Evolutionary conservation across 2,888 invertebrate species (phyloP).

Genomic region (Latrodectus elegans): DNA sequence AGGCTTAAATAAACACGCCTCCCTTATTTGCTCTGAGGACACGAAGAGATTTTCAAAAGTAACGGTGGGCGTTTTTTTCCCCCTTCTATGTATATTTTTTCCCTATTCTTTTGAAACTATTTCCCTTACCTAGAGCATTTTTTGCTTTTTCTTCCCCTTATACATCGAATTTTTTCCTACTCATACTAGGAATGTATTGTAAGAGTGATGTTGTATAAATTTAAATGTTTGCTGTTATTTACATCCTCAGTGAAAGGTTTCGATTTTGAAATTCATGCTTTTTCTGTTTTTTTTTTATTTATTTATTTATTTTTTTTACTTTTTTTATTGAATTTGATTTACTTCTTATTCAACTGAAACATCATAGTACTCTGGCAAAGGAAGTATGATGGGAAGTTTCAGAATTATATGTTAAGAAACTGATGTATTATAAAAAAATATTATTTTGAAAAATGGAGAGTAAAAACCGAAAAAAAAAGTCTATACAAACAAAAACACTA

Average conservation of each 20-base stretch:
- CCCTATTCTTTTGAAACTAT: conserved; percentile 25
- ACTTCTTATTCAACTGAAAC: neutral
- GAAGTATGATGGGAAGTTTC: no score
- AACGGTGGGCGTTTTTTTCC: conserved; percentile 11
- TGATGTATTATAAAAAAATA: no score
- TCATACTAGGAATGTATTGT: conserved; percentile 12
- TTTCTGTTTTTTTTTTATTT: neutral
- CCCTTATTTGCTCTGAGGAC: conserved; percentile 53
- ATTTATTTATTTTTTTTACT: no score
- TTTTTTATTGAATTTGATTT: neutral
- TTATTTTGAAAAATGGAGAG: no score
- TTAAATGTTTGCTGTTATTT: conserved; percentile 62
- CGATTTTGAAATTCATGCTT: neutral
- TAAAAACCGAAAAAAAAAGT: no score
- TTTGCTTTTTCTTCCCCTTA: neutral
- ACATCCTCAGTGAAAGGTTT: conserved; percentile 35
- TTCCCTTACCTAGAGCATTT: conserved; percentile 19
- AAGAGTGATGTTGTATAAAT: conserved; percentile 41
- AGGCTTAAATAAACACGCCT: conserved; percentile 51
- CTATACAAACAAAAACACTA: no score
- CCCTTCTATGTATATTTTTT: conserved; percentile 4
- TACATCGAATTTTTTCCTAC: neutral
- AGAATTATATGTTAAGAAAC: no score
- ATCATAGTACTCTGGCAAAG: no score
- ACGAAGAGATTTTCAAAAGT: conserved; percentile 50